Conservation (phyloP, 2,113 vertebrate genomes). For the Pavo muticus region DNA sequence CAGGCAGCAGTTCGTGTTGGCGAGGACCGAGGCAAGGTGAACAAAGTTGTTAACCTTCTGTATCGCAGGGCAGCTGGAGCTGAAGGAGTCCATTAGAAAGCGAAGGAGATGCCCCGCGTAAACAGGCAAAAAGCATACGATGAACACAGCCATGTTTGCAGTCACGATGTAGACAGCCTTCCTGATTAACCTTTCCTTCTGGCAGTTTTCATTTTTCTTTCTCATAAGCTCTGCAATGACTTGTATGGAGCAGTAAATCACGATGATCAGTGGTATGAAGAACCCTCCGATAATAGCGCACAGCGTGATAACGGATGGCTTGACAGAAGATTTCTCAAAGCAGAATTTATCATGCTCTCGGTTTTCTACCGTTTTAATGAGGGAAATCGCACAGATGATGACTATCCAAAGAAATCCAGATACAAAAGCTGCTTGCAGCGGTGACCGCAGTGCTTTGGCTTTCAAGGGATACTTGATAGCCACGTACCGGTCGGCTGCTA, state of each 20-base stretch:
- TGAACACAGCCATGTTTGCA: conserved; percentile 68
- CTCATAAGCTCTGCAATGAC: conserved; percentile 49
- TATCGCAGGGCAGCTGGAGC: background rate
- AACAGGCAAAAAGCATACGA: conserved; percentile 71
- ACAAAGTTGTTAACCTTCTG: conserved; percentile 16
- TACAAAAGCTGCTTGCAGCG: conserved; percentile 36
- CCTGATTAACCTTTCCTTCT: background rate
- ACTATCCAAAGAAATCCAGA: conserved; percentile 71
- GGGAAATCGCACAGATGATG: background rate
- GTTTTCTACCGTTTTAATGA: background rate
- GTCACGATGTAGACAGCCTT: conserved; percentile 59
- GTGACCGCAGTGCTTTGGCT: conserved; percentile 46
- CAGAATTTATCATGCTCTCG: background rate
- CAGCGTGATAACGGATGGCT: background rate
- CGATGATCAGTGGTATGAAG: conserved; percentile 31
- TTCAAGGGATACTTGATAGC: conserved; percentile 72
- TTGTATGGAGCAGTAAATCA: conserved; percentile 66
- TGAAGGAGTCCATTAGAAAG: background rate
- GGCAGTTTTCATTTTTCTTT: background rate
- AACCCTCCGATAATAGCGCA: conserved; percentile 17
- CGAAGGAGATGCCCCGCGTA: conserved; percentile 53
- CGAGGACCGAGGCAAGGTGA: background rate
- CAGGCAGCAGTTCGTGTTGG: conserved; percentile 74
- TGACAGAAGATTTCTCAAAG: conserved; percentile 40
- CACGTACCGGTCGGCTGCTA: conserved; percentile 68